Base-by-base conservation (phyloP, 2,888 invertebrate genomes). In the Entomobrya proxima region DNA sequence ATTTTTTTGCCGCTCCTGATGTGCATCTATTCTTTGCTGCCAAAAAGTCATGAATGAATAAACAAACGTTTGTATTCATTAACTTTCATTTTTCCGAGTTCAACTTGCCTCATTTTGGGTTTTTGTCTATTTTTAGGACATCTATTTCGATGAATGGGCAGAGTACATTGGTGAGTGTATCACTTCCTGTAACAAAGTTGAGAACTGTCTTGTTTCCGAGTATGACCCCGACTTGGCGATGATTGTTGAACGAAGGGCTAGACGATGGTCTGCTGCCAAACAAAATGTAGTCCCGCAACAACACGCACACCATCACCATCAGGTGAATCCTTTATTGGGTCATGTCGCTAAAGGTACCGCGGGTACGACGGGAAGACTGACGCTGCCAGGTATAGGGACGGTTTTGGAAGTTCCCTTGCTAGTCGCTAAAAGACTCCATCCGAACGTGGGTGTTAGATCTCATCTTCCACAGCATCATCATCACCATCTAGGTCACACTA, bases 101-200 rank as follows among this genome's bases (percentile, higher is more conserved):
- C 1, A 21, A 52, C 24, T 3, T 21, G 5, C 52, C 5, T 30
- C 37, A 37, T 18, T 30, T 37, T 37, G 7, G 18, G 67, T 13
- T 13, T 69, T 1, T 24, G 27, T 55, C 74, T 55, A 27, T 85
- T 84, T 87, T 11, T 61, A 90, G 89, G 90, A 89, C 64, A 88
- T 90, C 80, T 90, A 90, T 58, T 89, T 89, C 76, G 89, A 90
- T 37, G 90, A 90, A 35, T 89, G 89, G 88, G 90, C 89, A 5
- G 90, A 90, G 55, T 89, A 89, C 75, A 86, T 90, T 83, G 88
- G 86, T 58, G 96, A 96, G 91, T 96, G 96, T 92, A 96, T 96
- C 92, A 96, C 96, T 89, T 96, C 96, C 88, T 96, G 96, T 92
- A 96, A 96, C 93, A 96, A 96, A 93, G 95, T 93, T 90, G 89